Conservation (phyloP, 2,113 vertebrate species). For the Anthoscopus minutus region DNA sequence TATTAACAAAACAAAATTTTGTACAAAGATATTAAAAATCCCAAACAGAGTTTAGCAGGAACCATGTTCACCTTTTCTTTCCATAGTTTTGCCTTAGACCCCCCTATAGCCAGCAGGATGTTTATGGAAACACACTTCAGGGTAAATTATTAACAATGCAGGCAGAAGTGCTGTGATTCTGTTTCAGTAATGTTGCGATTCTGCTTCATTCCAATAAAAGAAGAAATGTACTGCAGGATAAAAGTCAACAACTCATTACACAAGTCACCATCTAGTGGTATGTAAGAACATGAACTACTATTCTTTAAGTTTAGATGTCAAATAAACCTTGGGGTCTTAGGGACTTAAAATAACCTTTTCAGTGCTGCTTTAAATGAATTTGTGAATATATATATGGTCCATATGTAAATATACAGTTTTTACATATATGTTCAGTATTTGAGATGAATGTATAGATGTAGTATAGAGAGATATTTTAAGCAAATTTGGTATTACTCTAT, state of each 20-base stretch:
- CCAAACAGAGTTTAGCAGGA: background rate
- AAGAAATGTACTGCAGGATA: background rate
- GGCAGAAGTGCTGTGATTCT: background rate
- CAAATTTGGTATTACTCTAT: background rate
- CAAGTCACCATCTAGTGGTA: constrained; percentile 47
- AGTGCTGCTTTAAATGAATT: background rate
- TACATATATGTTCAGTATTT: background rate
- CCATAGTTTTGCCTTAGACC: background rate
- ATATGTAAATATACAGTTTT: background rate
- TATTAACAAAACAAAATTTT: background rate
- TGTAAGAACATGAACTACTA: background rate
- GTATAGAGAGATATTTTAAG: background rate
- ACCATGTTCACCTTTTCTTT: background rate
- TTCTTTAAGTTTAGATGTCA: background rate
- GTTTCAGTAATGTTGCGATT: background rate
- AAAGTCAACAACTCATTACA: background rate
- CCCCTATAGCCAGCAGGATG: background rate
- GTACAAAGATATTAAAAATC: background rate
- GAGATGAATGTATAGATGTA: background rate
- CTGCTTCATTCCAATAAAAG: background rate
- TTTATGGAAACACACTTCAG: background rate
- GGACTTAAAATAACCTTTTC: background rate
- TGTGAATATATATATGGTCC: background rate
- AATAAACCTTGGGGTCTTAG: background rate
- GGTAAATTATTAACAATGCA: background rate